phyloP scores from a whole-genome alignment of 2,888 invertebrate species.

The Caenorhabditis uteleia region DNA sequence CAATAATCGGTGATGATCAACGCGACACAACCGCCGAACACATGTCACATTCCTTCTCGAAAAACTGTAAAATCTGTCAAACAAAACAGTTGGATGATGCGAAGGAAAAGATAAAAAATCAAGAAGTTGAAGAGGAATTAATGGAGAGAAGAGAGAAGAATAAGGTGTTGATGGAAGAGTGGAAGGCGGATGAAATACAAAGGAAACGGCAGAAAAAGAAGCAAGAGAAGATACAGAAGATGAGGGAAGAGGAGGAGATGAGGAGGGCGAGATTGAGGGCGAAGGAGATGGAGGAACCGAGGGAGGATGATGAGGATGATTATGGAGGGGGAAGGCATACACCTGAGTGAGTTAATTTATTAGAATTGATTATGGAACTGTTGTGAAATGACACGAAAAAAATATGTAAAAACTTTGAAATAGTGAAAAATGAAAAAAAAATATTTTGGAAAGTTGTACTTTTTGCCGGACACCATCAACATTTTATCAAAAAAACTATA shows the following conservation, averaged over 20 bases:
- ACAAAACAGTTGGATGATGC: slow-evolving; percentile 20
- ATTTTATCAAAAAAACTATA: no score
- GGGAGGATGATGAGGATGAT: slow-evolving; percentile 17
- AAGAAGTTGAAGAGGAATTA: slow-evolving; percentile 18
- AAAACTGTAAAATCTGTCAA: slow-evolving; percentile 24
- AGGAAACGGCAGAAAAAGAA: background rate
- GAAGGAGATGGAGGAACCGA: slow-evolving; percentile 3
- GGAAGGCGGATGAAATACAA: no score
- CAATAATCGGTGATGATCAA: slow-evolving; percentile 34
- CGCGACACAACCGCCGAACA: slow-evolving; percentile 38
- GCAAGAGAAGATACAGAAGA: background rate
- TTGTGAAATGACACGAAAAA: no score
- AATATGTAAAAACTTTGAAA: no score
- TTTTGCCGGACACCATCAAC: no score
- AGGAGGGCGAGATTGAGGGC: background rate
- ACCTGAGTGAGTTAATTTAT: background rate
- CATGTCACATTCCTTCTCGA: slow-evolving; percentile 35
- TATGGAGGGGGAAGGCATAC: slow-evolving; percentile 7
- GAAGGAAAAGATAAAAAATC: slow-evolving; percentile 17
- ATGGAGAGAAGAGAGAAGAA: slow-evolving; percentile 1
- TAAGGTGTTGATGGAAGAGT: background rate
- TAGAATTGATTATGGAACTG: slow-evolving; percentile 2
- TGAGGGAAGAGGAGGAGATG: background rate
- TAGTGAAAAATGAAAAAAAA: no score
- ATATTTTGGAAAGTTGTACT: no score